Conservation (phyloP, 2,113 vertebrate species). For the Ictidomys tridecemlineatus region DNA sequence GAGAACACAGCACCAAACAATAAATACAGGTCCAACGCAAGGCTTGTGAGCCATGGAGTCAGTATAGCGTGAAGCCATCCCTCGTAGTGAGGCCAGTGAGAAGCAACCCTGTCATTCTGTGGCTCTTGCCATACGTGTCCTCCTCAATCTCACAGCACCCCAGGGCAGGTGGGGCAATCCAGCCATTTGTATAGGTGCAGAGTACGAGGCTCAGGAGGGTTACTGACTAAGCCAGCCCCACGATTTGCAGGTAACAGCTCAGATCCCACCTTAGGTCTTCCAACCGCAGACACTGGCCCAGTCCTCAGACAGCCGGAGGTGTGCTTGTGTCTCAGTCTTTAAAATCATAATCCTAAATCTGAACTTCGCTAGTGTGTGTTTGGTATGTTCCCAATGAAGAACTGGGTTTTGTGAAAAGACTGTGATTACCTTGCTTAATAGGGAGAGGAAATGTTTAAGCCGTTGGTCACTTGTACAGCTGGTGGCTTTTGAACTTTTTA, state of each 20-base stretch:
- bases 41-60: neutral
- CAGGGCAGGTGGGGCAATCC: neutral
- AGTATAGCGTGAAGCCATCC: neutral
- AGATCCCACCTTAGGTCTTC: neutral
- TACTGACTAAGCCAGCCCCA: neutral
- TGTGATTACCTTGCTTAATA: too few species aligned
- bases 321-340: neutral
- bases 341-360: neutral
- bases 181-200: neutral
- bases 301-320: neutral
- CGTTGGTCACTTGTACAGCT: too few species aligned
- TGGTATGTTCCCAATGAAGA: neutral
- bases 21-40: neutral
- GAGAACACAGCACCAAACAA: neutral
- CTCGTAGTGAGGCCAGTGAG: neutral
- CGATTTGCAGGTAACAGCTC: neutral
- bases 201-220: neutral
- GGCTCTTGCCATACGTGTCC: neutral
- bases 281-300: neutral
- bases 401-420: slow-evolving; percentile 39
- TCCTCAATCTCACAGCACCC: too few species aligned
- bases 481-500: too few species aligned
- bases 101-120: neutral
- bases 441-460: too few species aligned
- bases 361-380: too few species aligned